phyloP scores from a whole-genome alignment of 2,797 vertebrate species.

The Lepilemur septentrionalis region DNA sequence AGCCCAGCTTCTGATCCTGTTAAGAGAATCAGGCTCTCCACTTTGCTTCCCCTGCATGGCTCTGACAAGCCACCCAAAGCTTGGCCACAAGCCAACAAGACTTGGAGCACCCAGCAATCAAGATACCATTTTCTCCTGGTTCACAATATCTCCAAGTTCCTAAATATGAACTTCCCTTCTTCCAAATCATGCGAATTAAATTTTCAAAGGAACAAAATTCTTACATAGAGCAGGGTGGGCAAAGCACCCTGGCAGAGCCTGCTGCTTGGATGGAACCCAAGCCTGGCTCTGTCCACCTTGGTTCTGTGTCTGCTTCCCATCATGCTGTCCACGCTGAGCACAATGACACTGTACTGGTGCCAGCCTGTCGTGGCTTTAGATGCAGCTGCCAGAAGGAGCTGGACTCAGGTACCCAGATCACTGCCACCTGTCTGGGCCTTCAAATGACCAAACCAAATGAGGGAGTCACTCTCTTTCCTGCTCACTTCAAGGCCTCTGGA shows the following conservation, averaged over 20 bases:
- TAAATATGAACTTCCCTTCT: constrained; percentile 5
- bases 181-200: not conserved
- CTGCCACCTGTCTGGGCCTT: not conserved
- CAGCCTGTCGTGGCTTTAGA: not conserved
- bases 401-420: not conserved
- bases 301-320: not conserved
- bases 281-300: not conserved
- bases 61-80: not conserved
- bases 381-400: not conserved
- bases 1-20: not conserved
- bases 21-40: not conserved
- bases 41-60: not conserved
- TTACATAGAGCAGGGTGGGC: not conserved
- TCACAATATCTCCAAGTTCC: constrained; percentile 30
- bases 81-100: not conserved
- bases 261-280: not conserved
- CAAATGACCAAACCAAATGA: not conserved
- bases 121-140: constrained; percentile 34
- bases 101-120: not conserved
- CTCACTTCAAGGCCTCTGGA: not conserved
- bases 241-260: not conserved
- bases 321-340: not conserved
- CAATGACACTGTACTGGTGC: not conserved
- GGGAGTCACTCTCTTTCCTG: not conserved
- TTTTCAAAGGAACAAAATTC: not conserved